Percentiles rank a stretch among this genome's conserved stretches.
These are phyloP conservation scores for Osmerus eperlanus DNA, from an alignment of 2,113 vertebrate species.

Conservation along the genomic window DNA sequence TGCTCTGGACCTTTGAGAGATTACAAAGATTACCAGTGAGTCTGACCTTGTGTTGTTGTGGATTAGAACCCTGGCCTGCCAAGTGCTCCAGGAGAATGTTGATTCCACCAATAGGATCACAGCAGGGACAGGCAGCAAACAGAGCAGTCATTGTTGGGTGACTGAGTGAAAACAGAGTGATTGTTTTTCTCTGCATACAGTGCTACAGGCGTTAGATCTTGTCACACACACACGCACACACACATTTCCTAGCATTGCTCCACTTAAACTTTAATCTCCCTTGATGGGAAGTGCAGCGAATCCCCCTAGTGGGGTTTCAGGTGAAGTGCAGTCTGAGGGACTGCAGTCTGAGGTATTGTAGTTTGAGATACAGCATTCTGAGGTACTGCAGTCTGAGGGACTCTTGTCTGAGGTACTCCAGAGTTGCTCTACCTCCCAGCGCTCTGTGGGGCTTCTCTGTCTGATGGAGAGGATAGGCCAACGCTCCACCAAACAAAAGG, in stretches of 20 bases:
- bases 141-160: slow-evolving; percentile 2
- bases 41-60: neutral
- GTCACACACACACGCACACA: neutral
- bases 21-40: too few relatives aligned
- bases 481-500: too few relatives aligned
- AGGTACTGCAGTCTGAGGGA: too few relatives aligned
- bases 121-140: neutral
- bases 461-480: too few relatives aligned
- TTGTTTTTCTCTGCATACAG: neutral
- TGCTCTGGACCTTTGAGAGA: too few relatives aligned
- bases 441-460: too few relatives aligned
- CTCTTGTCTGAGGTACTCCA: too few relatives aligned
- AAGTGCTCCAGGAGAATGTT: neutral
- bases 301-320: neutral
- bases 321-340: too few relatives aligned
- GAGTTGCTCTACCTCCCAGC: too few relatives aligned
- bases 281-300: neutral
- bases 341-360: too few relatives aligned
- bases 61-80: neutral
- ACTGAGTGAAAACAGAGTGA: slow-evolving; percentile 1
- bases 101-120: neutral
- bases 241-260: neutral
- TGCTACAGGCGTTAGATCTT: neutral
- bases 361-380: too few relatives aligned
- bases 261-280: neutral